A percentile compares a stretch with the other conserved stretches of the same genome.
These are phyloP conservation scores for Ptychobarbus kaznakovi DNA, from an alignment of 2,797 vertebrate species.

Conservation along the genomic window DNA sequence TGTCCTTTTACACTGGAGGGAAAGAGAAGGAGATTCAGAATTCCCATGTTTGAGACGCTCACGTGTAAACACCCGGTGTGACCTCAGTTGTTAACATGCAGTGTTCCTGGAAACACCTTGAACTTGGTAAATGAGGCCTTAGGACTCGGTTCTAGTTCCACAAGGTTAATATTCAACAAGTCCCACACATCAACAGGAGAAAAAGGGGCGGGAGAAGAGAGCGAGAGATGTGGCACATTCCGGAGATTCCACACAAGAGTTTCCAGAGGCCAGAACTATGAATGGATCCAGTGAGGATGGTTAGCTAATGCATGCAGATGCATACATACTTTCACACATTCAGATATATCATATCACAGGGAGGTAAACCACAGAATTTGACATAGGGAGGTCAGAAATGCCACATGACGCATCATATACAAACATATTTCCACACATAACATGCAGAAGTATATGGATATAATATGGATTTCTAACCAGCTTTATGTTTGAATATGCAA, in stretches of 20 bases:
- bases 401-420: neutral
- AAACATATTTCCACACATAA: neutral
- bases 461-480: slow-evolving; percentile 8
- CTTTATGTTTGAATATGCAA: neutral
- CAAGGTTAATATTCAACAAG: slow-evolving; percentile 78
- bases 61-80: slow-evolving; percentile 57
- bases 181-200: slow-evolving; percentile 52
- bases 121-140: slow-evolving; percentile 69
- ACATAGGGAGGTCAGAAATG: slow-evolving; percentile 1
- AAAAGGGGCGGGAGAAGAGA: slow-evolving; percentile 48
- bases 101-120: slow-evolving; percentile 71
- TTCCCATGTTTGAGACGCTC: neutral
- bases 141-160: slow-evolving; percentile 71
- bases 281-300: slow-evolving; percentile 71
- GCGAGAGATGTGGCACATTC: slow-evolving; percentile 74
- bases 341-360: slow-evolving; percentile 5
- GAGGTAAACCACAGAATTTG: slow-evolving; percentile 10
- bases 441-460: neutral
- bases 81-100: slow-evolving; percentile 71
- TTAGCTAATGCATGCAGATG: slow-evolving; percentile 52
- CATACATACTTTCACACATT: slow-evolving; percentile 35
- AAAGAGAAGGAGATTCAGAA: neutral
- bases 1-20: neutral
- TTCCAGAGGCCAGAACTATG: slow-evolving; percentile 69
- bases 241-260: slow-evolving; percentile 75